Conservation (phyloP, 2,888 invertebrate genomes). For the Limnephilus marmoratus region DNA sequence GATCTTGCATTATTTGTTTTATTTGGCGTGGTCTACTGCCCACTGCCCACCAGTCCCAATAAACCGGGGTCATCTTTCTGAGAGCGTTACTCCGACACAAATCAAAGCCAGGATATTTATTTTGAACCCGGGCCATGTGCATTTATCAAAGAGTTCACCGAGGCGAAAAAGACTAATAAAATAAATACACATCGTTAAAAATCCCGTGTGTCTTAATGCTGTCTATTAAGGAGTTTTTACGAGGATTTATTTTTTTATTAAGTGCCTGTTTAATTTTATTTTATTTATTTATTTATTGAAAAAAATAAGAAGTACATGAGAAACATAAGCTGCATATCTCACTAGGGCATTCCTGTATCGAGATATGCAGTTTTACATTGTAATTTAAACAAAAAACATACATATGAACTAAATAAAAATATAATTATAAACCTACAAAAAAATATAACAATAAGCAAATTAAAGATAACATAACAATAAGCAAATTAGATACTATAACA, state of each 20-base stretch:
- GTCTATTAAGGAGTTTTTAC: neutral
- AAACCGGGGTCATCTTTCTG: neutral
- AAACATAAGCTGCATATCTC: no score
- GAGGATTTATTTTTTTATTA: neutral
- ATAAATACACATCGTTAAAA: neutral
- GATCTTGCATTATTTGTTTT: neutral
- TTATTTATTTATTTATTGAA: no score
- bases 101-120: constrained; percentile 55
- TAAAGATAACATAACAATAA: no score
- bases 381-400: no score
- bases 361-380: no score
- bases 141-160: constrained; percentile 44
- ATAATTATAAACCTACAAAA: no score
- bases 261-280: neutral
- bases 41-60: neutral
- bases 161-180: neutral
- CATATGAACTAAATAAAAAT: no score
- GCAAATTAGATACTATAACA: no score
- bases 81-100: constrained; percentile 35
- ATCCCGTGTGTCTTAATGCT: neutral
- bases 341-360: no score
- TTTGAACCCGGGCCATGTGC: constrained; percentile 60
- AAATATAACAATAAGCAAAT: no score
- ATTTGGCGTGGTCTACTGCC: neutral
- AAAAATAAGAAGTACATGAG: no score